phyloP scores from a whole-genome alignment of 2,888 invertebrate species.

The Vanessa cardui region DNA sequence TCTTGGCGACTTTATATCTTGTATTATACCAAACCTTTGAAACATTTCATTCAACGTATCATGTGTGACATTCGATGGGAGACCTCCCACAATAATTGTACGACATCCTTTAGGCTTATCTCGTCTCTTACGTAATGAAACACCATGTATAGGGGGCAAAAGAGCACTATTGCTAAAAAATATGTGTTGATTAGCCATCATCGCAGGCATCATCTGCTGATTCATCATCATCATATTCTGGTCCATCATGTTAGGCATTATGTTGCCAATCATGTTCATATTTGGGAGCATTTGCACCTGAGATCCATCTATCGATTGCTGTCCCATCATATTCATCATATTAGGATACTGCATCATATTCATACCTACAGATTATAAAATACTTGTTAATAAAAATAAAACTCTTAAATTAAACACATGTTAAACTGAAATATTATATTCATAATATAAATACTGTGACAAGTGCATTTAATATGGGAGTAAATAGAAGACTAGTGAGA shows the following conservation, averaged over 20 bases:
- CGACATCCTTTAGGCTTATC: slow-evolving; percentile 94
- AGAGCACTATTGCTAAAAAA: slow-evolving; percentile 89
- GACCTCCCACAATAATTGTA: slow-evolving; percentile 95
- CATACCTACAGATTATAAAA: slow-evolving; percentile 39
- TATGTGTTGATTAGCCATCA: slow-evolving; percentile 54
- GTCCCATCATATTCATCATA: slow-evolving; percentile 32
- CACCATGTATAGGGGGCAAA: slow-evolving; percentile 92
- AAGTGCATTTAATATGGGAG: too few species aligned
- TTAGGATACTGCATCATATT: slow-evolving; percentile 49
- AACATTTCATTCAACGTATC: slow-evolving; percentile 93
- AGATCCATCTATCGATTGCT: slow-evolving; percentile 45
- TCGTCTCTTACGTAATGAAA: slow-evolving; percentile 89
- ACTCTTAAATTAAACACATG: background rate
- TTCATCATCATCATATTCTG: slow-evolving; percentile 80
- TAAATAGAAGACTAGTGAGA: too few species aligned
- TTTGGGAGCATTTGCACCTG: slow-evolving; percentile 63
- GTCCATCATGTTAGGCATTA: slow-evolving; percentile 79
- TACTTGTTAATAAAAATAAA: too few species aligned
- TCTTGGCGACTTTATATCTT: slow-evolving; percentile 87
- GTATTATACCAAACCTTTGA: slow-evolving; percentile 84
- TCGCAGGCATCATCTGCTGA: slow-evolving; percentile 47
- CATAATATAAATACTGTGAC: background rate
- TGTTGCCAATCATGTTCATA: slow-evolving; percentile 72
- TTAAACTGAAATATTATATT: background rate
- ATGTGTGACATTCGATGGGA: slow-evolving; percentile 92